Evolutionary conservation across 2,797 vertebrate genomes (phyloP).

Genomic region (Acanthopagrus latus): DNA sequence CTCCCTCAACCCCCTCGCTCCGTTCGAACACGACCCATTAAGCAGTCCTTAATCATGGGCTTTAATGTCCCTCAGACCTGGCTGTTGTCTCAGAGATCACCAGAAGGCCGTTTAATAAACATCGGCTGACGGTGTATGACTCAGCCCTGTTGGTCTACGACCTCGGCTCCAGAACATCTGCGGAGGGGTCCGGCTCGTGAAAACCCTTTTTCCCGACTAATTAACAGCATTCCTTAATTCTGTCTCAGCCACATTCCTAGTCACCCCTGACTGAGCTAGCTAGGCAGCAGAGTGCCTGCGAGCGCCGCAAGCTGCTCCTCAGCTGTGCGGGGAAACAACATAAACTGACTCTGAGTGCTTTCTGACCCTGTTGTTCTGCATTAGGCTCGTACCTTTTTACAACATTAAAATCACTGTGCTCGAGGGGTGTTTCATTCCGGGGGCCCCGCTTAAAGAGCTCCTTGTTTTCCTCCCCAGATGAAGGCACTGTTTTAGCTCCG

Average conservation of each 20-base stretch:
- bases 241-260: constrained; percentile 79
- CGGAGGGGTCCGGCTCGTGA: constrained; percentile 61
- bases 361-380: constrained; percentile 66
- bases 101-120: constrained; percentile 56
- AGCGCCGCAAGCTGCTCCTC: constrained; percentile 61
- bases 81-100: constrained; percentile 61
- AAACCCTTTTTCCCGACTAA: constrained; percentile 58
- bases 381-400: constrained; percentile 67
- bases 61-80: constrained; percentile 60
- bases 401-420: constrained; percentile 66
- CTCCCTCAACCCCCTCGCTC: constrained; percentile 4
- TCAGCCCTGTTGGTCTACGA: constrained; percentile 47
- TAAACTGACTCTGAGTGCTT: constrained; percentile 57
- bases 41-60: constrained; percentile 63
- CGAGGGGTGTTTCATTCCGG: constrained; percentile 56
- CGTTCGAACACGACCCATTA: constrained; percentile 49
- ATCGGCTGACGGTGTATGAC: constrained; percentile 49
- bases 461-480: constrained; percentile 67
- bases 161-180: constrained; percentile 73
- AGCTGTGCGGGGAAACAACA: constrained; percentile 61
- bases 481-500: constrained; percentile 50
- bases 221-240: constrained; percentile 78
- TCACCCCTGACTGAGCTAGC: constrained; percentile 77
- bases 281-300: constrained; percentile 51
- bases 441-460: constrained; percentile 53